phyloP scores from a whole-genome alignment of 2,113 vertebrate genomes.

The Clupea harengus region DNA sequence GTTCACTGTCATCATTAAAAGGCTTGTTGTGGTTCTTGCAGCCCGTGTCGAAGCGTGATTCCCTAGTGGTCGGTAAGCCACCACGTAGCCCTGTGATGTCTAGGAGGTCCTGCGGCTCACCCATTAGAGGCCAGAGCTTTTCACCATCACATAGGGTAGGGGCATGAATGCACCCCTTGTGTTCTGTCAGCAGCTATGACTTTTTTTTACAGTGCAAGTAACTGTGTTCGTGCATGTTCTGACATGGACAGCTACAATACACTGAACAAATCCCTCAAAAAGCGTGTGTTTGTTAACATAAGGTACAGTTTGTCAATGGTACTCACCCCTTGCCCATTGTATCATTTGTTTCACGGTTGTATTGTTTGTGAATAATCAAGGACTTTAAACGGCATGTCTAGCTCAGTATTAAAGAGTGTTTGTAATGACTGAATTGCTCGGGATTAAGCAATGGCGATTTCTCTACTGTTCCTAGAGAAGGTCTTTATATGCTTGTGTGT shows the following conservation, averaged over 20 bases:
- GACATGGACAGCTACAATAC: neutral
- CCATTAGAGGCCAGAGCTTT: constrained; percentile 75
- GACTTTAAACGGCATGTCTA: neutral
- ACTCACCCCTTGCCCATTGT: neutral
- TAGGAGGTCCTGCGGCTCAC: constrained; percentile 74
- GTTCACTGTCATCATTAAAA: constrained; percentile 1
- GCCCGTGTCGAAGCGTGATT: constrained; percentile 75
- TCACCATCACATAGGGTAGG: constrained; percentile 80
- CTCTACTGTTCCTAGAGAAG: neutral
- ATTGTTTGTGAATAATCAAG: neutral
- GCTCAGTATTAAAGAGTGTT: neutral
- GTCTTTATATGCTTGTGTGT: neutral
- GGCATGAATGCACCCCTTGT: constrained; percentile 47
- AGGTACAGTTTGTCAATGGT: neutral
- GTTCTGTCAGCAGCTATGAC: constrained; percentile 20
- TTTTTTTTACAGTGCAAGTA: neutral
- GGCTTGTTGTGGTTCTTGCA: constrained; percentile 73
- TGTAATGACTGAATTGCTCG: neutral
- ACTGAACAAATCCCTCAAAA: neutral
- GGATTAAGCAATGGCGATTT: neutral
- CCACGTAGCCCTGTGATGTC: constrained; percentile 85
- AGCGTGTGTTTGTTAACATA: neutral
- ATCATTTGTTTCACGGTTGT: neutral
- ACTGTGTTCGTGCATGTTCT: neutral
- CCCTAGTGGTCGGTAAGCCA: constrained; percentile 81